Evolutionary conservation across 2,113 vertebrate genomes (phyloP).

Genomic region (Hirundichthys speculiger): DNA sequence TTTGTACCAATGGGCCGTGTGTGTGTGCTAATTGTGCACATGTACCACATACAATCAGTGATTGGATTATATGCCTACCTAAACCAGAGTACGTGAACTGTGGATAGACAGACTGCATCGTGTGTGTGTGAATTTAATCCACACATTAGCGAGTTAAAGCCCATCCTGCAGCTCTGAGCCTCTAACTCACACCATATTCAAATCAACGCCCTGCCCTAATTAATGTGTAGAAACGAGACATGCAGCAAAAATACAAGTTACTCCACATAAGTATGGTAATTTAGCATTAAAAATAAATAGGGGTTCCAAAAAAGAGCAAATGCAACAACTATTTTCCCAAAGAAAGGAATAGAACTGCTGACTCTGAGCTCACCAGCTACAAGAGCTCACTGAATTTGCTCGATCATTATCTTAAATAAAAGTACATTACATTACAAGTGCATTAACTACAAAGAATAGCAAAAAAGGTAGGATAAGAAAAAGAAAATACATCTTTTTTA

Average conservation of each 20-base stretch:
- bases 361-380: background rate
- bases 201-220: constrained; percentile 71
- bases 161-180: constrained; percentile 21
- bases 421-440: too few species aligned
- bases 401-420: too few species aligned
- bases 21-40: constrained; percentile 1
- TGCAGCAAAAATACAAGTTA: constrained; percentile 74
- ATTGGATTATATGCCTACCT: too few species aligned
- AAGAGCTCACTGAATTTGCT: too few species aligned
- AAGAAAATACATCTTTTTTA: too few species aligned
- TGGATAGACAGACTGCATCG: background rate
- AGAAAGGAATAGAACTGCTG: constrained; percentile 39
- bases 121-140: constrained; percentile 34
- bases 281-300: constrained; percentile 72
- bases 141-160: constrained; percentile 32
- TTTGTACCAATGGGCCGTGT: background rate
- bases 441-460: too few species aligned
- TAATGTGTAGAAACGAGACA: constrained; percentile 69
- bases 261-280: constrained; percentile 71
- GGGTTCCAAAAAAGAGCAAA: constrained; percentile 58
- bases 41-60: constrained; percentile 2
- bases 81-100: too few species aligned
- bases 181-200: constrained; percentile 52
- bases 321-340: constrained; percentile 40
- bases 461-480: too few species aligned